These are phyloP conservation scores for Metalampra italica DNA, from an alignment of 2,888 invertebrate species.

Conservation along the genomic window DNA sequence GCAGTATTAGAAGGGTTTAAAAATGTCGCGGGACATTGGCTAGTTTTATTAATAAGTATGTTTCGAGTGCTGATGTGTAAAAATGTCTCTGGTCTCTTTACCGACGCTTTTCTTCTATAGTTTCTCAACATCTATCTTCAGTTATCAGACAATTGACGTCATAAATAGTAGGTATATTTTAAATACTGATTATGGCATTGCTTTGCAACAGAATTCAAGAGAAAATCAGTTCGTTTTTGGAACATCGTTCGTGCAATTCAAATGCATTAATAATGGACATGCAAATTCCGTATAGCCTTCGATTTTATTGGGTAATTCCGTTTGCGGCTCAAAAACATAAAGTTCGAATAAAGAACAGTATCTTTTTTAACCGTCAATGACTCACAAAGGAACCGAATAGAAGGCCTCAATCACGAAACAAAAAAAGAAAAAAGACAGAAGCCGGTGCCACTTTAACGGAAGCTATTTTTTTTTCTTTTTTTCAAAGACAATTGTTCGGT, in stretches of 20 bases:
- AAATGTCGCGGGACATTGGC: no score
- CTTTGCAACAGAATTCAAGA: no score
- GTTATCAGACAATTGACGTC: no score
- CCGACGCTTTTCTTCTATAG: no score
- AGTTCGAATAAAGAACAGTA: constrained; percentile 18
- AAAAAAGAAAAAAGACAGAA: constrained; percentile 49
- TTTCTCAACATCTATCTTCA: no score
- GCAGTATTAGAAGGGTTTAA: no score
- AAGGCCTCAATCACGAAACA: constrained; percentile 23
- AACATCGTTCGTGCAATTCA: background rate
- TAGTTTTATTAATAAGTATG: no score
- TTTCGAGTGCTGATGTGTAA: no score
- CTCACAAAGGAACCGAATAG: constrained; percentile 31
- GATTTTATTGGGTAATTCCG: background rate
- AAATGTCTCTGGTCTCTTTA: no score
- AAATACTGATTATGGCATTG: no score
- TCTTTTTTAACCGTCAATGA: constrained; percentile 30
- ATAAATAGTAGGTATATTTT: no score
- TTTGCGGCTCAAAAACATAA: background rate
- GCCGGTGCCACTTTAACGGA: constrained; percentile 70
- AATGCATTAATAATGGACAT: background rate
- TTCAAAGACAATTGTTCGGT: constrained; percentile 57
- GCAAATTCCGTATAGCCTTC: background rate
- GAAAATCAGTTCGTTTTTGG: no score
- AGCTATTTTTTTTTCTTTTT: constrained; percentile 57